Evolutionary conservation across 2,113 vertebrate species (phyloP).

Genomic region (Chlamydotis undulata): DNA sequence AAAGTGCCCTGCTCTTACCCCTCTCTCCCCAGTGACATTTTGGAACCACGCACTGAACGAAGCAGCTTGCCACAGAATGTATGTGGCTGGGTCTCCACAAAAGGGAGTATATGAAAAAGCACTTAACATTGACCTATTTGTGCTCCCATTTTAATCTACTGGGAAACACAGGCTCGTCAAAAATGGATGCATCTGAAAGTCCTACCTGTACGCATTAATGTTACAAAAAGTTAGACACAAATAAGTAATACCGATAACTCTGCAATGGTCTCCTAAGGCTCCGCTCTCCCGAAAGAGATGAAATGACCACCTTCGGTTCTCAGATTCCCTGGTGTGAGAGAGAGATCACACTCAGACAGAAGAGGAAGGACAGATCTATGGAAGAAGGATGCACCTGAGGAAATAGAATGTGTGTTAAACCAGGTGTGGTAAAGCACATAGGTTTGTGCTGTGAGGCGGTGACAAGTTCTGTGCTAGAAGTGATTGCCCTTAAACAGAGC

Average conservation of each 20-base stretch:
- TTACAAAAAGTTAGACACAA: background rate
- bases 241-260: background rate
- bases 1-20: background rate
- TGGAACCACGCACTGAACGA: background rate
- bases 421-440: background rate
- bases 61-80: background rate
- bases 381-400: background rate
- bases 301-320: background rate
- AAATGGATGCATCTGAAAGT: background rate
- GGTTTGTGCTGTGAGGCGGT: background rate
- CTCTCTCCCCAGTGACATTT: background rate
- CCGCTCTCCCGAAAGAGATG: background rate
- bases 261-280: background rate
- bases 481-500: fast-evolving
- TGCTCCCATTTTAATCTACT: background rate
- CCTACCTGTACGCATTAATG: fast-evolving
- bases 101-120: background rate
- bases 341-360: background rate
- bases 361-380: background rate
- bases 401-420: fast-evolving
- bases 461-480: background rate
- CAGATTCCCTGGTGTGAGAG: background rate
- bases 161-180: background rate
- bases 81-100: background rate
- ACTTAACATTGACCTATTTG: conserved; percentile 4